A percentile compares a stretch with the other conserved stretches of the same genome.
Evolutionary conservation across 1,140 invertebrate species (phyloP).

Genomic region (Diuraphis noxia): DNA sequence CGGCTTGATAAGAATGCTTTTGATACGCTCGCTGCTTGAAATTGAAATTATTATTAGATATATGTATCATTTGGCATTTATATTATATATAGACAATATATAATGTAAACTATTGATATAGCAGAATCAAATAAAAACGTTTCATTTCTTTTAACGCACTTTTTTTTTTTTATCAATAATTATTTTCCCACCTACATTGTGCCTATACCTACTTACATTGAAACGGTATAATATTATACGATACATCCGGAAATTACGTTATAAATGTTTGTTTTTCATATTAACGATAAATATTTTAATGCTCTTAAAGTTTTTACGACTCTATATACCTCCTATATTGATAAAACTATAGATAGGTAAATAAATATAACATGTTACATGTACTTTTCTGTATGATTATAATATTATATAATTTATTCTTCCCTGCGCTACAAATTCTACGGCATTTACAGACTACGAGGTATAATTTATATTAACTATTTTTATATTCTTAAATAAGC

Average conservation of each 20-base stretch:
- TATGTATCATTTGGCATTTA: no score
- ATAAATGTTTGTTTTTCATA: neutral
- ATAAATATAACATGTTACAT: neutral
- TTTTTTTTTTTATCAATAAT: neutral
- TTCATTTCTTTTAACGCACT: neutral
- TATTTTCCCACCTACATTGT: neutral
- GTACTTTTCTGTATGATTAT: neutral
- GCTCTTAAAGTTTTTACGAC: neutral
- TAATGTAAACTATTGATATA: neutral
- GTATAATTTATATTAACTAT: neutral
- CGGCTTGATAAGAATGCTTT: neutral
- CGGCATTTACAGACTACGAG: neutral
- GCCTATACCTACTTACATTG: neutral
- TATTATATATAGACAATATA: no score
- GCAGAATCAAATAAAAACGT: neutral
- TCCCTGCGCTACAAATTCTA: neutral
- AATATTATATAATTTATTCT: neutral
- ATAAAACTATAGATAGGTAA: conserved; percentile 6
- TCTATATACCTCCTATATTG: neutral
- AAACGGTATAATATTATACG: neutral
- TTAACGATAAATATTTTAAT: conserved; percentile 2
- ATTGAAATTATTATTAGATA: neutral
- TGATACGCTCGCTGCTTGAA: neutral
- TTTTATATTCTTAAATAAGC: conserved; percentile 2
- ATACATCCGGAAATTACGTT: neutral